Evolutionary conservation across 2,113 vertebrate species (phyloP).

Genomic region (Oncorhynchus masou): DNA sequence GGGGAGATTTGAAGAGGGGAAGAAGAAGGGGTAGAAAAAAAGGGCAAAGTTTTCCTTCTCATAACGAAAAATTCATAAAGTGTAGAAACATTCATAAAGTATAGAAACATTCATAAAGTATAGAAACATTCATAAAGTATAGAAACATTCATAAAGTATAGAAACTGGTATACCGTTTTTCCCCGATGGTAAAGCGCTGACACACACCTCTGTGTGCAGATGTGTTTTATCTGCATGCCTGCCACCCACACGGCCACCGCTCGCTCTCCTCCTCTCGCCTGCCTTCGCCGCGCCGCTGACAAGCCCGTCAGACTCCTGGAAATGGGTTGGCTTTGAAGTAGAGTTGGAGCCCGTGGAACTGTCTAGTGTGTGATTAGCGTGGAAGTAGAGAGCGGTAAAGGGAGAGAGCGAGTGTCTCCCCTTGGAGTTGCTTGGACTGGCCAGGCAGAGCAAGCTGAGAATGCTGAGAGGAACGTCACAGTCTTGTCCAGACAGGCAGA

Average conservation of each 20-base stretch:
- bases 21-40: background rate
- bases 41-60: conserved; percentile 7
- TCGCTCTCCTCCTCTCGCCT: conserved; percentile 27
- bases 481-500: too few species aligned
- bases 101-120: too few species aligned
- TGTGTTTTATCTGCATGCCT: conserved; percentile 54
- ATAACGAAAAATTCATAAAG: too few species aligned
- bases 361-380: conserved; percentile 69
- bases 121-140: too few species aligned
- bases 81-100: too few species aligned
- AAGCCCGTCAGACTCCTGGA: conserved; percentile 68
- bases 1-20: conserved; percentile 27
- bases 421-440: too few species aligned
- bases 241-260: conserved; percentile 46
- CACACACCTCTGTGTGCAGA: conserved; percentile 43
- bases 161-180: conserved; percentile 42
- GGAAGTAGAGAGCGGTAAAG: conserved; percentile 5
- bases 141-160: background rate
- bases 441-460: background rate
- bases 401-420: too few species aligned
- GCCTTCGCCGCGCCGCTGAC: conserved; percentile 53
- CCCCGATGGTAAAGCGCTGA: conserved; percentile 47
- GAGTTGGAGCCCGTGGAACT: conserved; percentile 69
- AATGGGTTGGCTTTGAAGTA: conserved; percentile 75
- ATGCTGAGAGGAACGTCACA: too few species aligned